phyloP scores from a whole-genome alignment of 1,140 invertebrate genomes.

The Asbolus verrucosus region DNA sequence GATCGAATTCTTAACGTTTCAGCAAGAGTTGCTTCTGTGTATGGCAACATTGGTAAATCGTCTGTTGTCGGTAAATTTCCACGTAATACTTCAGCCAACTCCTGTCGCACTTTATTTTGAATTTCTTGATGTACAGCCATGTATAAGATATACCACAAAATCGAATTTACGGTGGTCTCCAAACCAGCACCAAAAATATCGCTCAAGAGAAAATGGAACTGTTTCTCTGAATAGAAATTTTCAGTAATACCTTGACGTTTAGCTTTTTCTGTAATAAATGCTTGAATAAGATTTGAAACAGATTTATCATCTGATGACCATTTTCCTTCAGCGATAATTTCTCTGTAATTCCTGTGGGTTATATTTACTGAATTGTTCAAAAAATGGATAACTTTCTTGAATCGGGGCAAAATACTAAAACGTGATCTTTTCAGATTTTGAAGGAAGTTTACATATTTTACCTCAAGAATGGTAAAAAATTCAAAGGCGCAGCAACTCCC shows the following conservation, averaged over 20 bases:
- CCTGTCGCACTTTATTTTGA: constrained; percentile 71
- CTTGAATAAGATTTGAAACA: constrained; percentile 77
- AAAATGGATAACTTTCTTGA: constrained; percentile 68
- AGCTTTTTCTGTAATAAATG: constrained; percentile 76
- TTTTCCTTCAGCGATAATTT: constrained; percentile 71
- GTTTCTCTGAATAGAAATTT: constrained; percentile 71
- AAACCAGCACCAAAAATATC: constrained; percentile 91
- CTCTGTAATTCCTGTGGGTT: constrained; percentile 79
- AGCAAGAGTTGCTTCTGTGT: constrained; percentile 74
- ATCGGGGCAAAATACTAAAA: constrained; percentile 71
- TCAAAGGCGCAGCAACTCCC: constrained; percentile 82
- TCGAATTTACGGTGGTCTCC: constrained; percentile 88
- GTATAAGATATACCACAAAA: constrained; percentile 86
- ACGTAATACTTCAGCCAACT: constrained; percentile 66
- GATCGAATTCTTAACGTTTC: constrained; percentile 84
- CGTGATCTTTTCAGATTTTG: neutral
- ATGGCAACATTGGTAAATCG: constrained; percentile 67
- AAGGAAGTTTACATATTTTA: too few species aligned
- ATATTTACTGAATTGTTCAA: constrained; percentile 76
- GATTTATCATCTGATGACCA: constrained; percentile 54
- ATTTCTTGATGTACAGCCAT: constrained; percentile 80
- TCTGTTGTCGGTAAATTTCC: constrained; percentile 64
- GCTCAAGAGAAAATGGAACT: constrained; percentile 81
- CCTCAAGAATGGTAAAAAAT: constrained; percentile 86
- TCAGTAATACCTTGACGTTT: constrained; percentile 64